phyloP scores from a whole-genome alignment of 1,140 invertebrate species.

The Ceratosolen solmsi region DNA sequence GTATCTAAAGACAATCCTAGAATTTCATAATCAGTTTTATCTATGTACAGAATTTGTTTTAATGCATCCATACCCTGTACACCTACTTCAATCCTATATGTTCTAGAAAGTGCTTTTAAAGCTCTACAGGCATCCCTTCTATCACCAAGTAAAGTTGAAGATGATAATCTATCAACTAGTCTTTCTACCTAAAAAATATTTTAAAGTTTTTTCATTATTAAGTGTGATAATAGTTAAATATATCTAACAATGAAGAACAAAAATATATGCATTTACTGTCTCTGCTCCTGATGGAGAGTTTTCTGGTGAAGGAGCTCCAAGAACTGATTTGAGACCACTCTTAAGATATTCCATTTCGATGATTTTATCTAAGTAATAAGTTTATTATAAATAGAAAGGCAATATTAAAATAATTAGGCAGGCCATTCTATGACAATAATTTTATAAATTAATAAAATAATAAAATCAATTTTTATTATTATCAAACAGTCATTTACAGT shows the following conservation, averaged over 20 bases:
- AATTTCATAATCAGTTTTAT: constrained; percentile 92
- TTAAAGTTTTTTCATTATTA: constrained; percentile 2
- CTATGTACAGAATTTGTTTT: constrained; percentile 85
- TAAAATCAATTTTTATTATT: no score
- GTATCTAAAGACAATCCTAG: constrained; percentile 93
- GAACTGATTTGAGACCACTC: constrained; percentile 90
- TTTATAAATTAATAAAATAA: no score
- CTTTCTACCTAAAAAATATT: constrained; percentile 85
- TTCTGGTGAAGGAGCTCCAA: constrained; percentile 84
- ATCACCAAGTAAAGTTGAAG: constrained; percentile 95
- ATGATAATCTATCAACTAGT: constrained; percentile 91
- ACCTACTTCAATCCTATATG: constrained; percentile 95
- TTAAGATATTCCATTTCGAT: constrained; percentile 87
- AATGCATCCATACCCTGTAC: constrained; percentile 94
- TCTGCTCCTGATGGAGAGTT: constrained; percentile 86
- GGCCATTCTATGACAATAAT: no score
- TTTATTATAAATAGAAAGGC: no score
- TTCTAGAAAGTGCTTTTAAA: constrained; percentile 93
- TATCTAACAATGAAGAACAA: neutral
- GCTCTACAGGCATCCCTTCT: constrained; percentile 96
- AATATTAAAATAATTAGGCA: no score
- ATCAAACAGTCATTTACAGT: no score
- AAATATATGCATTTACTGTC: constrained; percentile 78
- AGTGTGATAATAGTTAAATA: no score
- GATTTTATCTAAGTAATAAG: neutral